phyloP scores from a whole-genome alignment of 2,888 invertebrate species.

The Creontiades dilutus region DNA sequence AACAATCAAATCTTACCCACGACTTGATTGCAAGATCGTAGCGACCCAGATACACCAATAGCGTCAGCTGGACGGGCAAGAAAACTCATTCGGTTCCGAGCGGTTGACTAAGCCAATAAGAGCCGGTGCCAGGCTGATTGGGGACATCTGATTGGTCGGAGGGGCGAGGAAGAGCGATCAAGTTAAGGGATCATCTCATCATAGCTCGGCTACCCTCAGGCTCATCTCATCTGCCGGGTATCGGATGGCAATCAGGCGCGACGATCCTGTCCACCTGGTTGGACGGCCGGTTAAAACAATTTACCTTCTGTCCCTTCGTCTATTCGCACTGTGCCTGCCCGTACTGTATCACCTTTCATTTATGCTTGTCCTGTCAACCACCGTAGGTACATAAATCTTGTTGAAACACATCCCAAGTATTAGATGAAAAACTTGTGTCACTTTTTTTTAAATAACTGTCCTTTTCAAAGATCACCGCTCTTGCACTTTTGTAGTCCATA shows the following conservation, averaged over 20 bases:
- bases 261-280: constrained; percentile 24
- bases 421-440: too few relatives aligned
- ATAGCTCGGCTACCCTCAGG: constrained; percentile 13
- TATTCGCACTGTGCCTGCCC: neutral
- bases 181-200: constrained; percentile 39
- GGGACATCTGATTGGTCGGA: constrained; percentile 31
- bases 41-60: neutral
- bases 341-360: neutral
- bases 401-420: too few relatives aligned
- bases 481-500: too few relatives aligned
- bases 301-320: neutral
- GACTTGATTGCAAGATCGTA: too few relatives aligned
- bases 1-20: too few relatives aligned
- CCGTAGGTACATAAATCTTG: neutral
- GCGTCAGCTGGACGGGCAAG: neutral
- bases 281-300: constrained; percentile 15
- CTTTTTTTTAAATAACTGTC: too few relatives aligned
- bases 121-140: neutral
- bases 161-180: constrained; percentile 13
- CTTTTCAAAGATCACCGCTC: too few relatives aligned
- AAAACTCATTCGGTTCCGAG: constrained; percentile 20
- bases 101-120: constrained; percentile 32
- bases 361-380: neutral
- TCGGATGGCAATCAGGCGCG: constrained; percentile 10
- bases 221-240: neutral